Evolutionary conservation across 2,797 vertebrate genomes (phyloP).

Genomic region (Periparus ater): DNA sequence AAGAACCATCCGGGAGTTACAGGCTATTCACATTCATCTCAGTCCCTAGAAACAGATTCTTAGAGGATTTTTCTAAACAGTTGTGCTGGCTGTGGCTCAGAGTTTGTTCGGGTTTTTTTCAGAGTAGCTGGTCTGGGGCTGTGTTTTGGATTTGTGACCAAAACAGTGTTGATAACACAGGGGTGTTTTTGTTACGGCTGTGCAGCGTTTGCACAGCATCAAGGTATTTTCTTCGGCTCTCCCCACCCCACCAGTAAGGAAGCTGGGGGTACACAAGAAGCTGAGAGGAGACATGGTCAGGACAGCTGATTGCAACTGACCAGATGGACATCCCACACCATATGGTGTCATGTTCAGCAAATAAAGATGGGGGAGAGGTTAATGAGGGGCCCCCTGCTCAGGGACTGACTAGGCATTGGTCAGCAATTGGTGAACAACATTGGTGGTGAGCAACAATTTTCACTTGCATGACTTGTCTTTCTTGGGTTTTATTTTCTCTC

Average conservation of each 20-base stretch:
- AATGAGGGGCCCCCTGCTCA: rapidly evolving
- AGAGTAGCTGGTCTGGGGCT: neutral
- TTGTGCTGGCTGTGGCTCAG: neutral
- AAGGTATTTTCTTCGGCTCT: neutral
- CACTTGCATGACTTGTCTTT: neutral
- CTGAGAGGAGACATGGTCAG: rapidly evolving
- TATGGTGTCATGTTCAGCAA: neutral
- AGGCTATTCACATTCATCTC: neutral
- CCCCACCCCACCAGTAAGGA: neutral
- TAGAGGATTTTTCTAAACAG: neutral
- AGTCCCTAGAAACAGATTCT: neutral
- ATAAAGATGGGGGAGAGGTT: neutral
- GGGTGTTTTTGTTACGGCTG: neutral
- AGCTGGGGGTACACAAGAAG: neutral
- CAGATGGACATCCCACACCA: neutral
- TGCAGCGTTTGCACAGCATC: neutral
- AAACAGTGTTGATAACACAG: neutral
- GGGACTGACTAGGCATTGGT: neutral
- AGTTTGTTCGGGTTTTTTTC: neutral
- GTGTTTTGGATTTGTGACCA: neutral
- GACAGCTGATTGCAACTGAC: neutral
- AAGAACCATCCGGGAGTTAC: neutral
- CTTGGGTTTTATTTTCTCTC: neutral
- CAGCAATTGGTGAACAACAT: no score
- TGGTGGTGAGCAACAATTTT: neutral